Evolutionary conservation across 2,797 vertebrate species (phyloP).

Genomic region (Phoeniculus purpureus): DNA sequence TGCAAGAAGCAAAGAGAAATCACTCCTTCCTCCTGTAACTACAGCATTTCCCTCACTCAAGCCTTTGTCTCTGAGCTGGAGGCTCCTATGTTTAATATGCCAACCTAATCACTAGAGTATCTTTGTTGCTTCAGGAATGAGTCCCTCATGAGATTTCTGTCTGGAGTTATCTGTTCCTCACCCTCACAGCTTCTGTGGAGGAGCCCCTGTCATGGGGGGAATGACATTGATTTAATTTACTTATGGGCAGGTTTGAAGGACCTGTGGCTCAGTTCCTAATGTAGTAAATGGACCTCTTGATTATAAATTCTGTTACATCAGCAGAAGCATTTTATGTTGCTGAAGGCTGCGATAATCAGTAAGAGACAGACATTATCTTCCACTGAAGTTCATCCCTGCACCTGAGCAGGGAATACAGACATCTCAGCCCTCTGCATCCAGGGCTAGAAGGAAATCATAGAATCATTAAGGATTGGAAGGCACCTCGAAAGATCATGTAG

Average conservation of each 20-base stretch:
- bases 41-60: fast-evolving
- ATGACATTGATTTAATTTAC: neutral
- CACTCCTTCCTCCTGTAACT: too few species aligned
- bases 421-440: neutral
- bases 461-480: too few species aligned
- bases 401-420: neutral
- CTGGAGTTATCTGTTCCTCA: neutral
- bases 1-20: neutral
- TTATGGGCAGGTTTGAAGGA: neutral
- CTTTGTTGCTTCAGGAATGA: neutral
- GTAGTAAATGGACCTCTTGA: neutral
- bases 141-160: neutral
- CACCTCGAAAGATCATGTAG: too few species aligned
- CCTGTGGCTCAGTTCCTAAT: neutral
- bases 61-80: neutral
- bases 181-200: neutral
- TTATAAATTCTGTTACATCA: neutral
- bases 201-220: neutral
- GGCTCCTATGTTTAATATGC: neutral
- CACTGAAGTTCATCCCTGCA: neutral
- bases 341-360: neutral
- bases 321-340: neutral
- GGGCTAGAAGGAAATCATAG: neutral
- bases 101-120: neutral
- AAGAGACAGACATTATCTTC: neutral